Base-by-base conservation (phyloP, 2,888 invertebrate species). In the Ditula angustiorana region DNA sequence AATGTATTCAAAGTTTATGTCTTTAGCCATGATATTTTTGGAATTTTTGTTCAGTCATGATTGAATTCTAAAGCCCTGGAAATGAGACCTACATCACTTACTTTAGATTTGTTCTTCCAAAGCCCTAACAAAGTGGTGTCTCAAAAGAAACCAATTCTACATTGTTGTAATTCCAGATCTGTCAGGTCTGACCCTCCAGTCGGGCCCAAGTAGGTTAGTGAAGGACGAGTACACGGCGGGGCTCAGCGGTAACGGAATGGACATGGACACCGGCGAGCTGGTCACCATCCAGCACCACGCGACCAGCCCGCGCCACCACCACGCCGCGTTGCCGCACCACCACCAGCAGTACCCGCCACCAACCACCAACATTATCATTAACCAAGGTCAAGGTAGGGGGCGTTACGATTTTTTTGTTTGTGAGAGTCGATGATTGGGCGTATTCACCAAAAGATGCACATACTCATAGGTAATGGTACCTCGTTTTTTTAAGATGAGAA, bases 211-310 rank as follows among this genome's bases (percentile, higher is more conserved):
- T 79, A 94, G 98, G 73, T 93, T 97, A 73, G 97, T 98, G 30
- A 98, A 98, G 89, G 98, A 98, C 93, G 98, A 98, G 84, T 98
- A 98, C 86, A 96, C 96, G 52, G 97, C 97, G 21, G 96, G 96
- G 2, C 94, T 95, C 49, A 93, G 93, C 74, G 94, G 95, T 0
- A 90, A 90, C 19, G 90, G 93, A 8, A 90, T 95, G 95, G 85
- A 94, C 72, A 91, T 94, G 94, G 92, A 90, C 61, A 88, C 89
- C 7, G 92, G 88, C 1, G 91, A 93, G 76, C 79, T 90, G 86
- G 86, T 91, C 71, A 87, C 91, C 74, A 92, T 93, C 21, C 93
- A 93, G 72, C 93, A 93, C 71, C 93, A 93, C 66, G 92, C 92
- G 11, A 87, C 92, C 11, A 93, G 93, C 55, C 92, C 93, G 0